Evolutionary conservation across 2,888 invertebrate species (phyloP), one percentile per base, ranked within the genome.

Genomic region (Yponomeuta malinellus): DNA sequence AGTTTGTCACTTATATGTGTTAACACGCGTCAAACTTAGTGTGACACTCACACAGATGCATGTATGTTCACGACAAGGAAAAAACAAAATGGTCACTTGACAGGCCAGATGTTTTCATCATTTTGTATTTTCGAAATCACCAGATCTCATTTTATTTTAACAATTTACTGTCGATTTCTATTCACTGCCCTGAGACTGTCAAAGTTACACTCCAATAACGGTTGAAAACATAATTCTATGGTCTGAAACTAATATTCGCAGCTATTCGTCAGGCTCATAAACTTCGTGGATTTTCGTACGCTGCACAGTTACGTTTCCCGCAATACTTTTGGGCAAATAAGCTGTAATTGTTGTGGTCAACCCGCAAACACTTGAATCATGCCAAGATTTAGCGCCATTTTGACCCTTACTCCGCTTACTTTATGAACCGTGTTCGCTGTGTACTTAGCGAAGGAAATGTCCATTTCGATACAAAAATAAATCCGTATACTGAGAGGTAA

Each of bases 301-400:
- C 52, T 3, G 52, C 52, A 59, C 52, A 59, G 52, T 59, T 59
- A 59, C 52, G 15, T 59, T 59, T 59, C 52, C 15, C 15, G 15
- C 52, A 59, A 15, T 59, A 59, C 52, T 59, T 59, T 59, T 59
- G 52, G 43, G 52, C 52, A 59, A 59, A 59, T 59, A 59, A 59
- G 52, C 52, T 12, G 15, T 59, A 59, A 59, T 59, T 59, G 52
- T 15, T 59, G 52, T 12, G 52, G 52, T 59, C 52, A 15, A 59
- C 15, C 4, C 52, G 52, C 52, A 59, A 59, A 59, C 6, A 59
- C 52, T 59, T 12, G 5, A 15, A 59, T 59, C 12, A 59, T 59
- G 2, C 1, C 15, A 59, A 59, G 4, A 12, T 12, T 8, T 15
- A 1, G 52, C 52, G 12, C 52, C 15, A 59, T 59, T 12, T 59